Evolutionary conservation across 2,113 vertebrate species (phyloP).

Genomic region (Colaptes auratus): DNA sequence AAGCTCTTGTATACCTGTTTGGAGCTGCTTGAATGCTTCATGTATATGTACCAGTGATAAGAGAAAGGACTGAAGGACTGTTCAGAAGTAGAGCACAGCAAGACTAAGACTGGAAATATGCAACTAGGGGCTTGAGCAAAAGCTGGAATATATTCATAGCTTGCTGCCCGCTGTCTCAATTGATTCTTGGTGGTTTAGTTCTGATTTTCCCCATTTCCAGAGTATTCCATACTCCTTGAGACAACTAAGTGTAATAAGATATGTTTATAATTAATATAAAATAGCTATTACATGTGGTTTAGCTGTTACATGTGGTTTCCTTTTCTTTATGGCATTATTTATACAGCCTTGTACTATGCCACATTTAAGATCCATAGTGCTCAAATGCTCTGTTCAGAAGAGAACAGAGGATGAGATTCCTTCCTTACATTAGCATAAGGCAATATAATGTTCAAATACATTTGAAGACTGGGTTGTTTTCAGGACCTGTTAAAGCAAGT

Average conservation of each 20-base stretch:
- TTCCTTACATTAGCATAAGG: neutral
- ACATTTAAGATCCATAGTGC: fast-evolving
- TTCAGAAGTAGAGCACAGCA: neutral
- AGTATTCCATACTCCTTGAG: neutral
- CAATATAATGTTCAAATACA: neutral
- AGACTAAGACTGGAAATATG: neutral
- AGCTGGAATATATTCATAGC: neutral
- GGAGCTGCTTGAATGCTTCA: neutral
- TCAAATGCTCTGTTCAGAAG: neutral
- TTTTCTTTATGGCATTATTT: neutral
- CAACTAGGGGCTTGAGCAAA: neutral
- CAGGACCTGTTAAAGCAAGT: neutral
- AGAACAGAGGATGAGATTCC: neutral
- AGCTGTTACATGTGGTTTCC: fast-evolving
- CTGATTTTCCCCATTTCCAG: neutral
- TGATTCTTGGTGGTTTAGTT: neutral
- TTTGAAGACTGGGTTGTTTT: neutral
- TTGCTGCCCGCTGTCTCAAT: neutral
- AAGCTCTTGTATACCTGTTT: neutral
- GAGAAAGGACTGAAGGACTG: neutral
- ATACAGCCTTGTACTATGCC: neutral
- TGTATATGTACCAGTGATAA: neutral
- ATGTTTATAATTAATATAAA: neutral
- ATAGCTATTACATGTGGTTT: neutral
- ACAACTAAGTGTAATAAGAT: neutral